Percentiles rank a stretch among this genome's conserved stretches.
These are phyloP conservation scores for Crossocerus cetratus DNA, from an alignment of 2,888 invertebrate genomes.

Conservation along the genomic window DNA sequence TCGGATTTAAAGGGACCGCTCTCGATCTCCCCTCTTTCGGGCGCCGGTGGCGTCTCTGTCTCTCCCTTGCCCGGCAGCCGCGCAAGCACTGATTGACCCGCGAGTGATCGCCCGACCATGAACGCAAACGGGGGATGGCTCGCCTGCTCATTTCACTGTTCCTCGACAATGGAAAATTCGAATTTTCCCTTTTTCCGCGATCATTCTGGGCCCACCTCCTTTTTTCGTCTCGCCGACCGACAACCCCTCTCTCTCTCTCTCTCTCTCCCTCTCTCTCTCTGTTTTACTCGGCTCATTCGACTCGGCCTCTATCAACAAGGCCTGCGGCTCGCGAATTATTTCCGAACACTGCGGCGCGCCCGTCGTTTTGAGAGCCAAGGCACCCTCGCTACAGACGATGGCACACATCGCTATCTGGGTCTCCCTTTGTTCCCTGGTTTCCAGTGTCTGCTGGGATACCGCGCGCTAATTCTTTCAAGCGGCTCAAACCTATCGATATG, in stretches of 20 bases:
- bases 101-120: slow-evolving; percentile 53
- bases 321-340: neutral
- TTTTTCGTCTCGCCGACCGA: neutral
- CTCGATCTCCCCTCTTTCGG: slow-evolving; percentile 34
- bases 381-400: no score
- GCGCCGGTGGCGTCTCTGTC: neutral
- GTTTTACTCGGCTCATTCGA: no score
- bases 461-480: no score
- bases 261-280: no score
- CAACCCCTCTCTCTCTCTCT: neutral
- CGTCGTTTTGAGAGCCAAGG: neutral
- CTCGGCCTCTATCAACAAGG: no score
- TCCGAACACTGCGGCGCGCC: slow-evolving; percentile 1
- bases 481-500: no score
- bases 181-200: slow-evolving; percentile 46
- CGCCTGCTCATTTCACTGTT: slow-evolving; percentile 49
- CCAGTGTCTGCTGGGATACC: no score
- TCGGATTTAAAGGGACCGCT: slow-evolving; percentile 65
- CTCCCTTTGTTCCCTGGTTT: no score
- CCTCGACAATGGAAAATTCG: slow-evolving; percentile 51
- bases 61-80: slow-evolving; percentile 12
- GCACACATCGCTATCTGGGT: no score
- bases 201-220: slow-evolving; percentile 34
- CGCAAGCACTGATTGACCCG: slow-evolving; percentile 58
- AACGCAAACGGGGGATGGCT: slow-evolving; percentile 48